Evolutionary conservation across 1,140 invertebrate species (phyloP), one percentile per base, ranked within the genome.

Genomic region (Drosophila willistoni): DNA sequence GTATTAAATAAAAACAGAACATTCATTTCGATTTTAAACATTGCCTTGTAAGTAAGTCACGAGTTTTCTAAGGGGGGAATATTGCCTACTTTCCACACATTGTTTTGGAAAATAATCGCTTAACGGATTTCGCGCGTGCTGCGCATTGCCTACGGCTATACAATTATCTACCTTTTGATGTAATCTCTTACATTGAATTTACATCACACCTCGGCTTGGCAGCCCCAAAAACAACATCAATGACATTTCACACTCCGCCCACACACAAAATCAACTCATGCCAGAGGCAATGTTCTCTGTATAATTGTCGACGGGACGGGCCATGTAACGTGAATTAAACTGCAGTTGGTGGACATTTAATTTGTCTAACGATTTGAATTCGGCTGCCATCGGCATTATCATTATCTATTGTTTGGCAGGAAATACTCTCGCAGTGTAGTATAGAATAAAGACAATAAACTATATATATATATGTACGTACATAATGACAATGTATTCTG

Each of bases 361-460:
- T 77, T 86, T 76, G 62, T 64, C 47, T 89, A 89, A 79, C 84
- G 42, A 79, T 77, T 86, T 22, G 17, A 63, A 57, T 47, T 17
- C 22, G 22, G 3, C 22, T 25, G 22, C 14, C 59, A 9, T 39
- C 10, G 10, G 10, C 34, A 39, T 13, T 39, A 39, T 39, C 57
- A 76, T 86, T 70, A 85, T 64, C 66, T 73, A 85, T 81, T 81
- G 70, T 69, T 44, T 66, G 36, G 54, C 82, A 85, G 82, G 82
- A 86, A 85, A 71, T 70, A 61, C 65, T 69, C 64, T 68, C 78
- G 65, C 74, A 77, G 62, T 42, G 12, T 33, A 69, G 4, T 39
- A 5, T 55, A 34, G 39, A 34, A 42, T 36, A 34, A 33, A 55
- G 22, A 66, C 42, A 64, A 47, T 62, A 72, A 36, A n/a, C 54